Conservation (phyloP, 2,888 invertebrate genomes). For the Trilocha varians region DNA sequence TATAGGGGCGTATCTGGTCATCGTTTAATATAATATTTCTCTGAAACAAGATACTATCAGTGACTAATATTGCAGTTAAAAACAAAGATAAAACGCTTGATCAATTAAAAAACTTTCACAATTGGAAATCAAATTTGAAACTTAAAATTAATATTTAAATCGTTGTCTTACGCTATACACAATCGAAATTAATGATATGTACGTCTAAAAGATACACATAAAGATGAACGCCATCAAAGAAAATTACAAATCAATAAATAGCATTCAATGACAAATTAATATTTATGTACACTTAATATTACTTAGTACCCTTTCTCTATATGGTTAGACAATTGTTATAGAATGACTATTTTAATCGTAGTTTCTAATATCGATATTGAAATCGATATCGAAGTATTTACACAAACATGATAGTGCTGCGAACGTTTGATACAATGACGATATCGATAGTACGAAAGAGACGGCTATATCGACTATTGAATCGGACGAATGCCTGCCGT, state of each 20-base stretch:
- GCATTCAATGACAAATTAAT: constrained; percentile 50
- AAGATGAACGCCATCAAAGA: constrained; percentile 56
- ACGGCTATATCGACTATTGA: constrained; percentile 11
- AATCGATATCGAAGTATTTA: constrained; percentile 54
- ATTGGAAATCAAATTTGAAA: constrained; percentile 22
- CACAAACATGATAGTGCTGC: constrained; percentile 43
- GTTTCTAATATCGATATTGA: constrained; percentile 47
- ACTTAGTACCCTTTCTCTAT: constrained; percentile 67
- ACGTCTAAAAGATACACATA: constrained; percentile 60
- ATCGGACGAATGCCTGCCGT: constrained; percentile 24
- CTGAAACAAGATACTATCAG: not conserved
- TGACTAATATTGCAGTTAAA: not conserved
- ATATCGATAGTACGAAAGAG: constrained; percentile 11
- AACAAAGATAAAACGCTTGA: not conserved
- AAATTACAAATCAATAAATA: constrained; percentile 68
- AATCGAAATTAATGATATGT: constrained; percentile 67
- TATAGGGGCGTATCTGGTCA: not conserved
- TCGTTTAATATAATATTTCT: not conserved
- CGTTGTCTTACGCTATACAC: constrained; percentile 45
- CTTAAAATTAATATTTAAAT: constrained; percentile 25
- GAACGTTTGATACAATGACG: constrained; percentile 15
- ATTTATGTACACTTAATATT: constrained; percentile 65
- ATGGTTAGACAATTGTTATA: constrained; percentile 58
- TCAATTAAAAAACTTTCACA: constrained; percentile 5
- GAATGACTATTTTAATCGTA: constrained; percentile 50